phyloP scores from a whole-genome alignment of 2,888 invertebrate species.

The Tanypteryx hageni region DNA sequence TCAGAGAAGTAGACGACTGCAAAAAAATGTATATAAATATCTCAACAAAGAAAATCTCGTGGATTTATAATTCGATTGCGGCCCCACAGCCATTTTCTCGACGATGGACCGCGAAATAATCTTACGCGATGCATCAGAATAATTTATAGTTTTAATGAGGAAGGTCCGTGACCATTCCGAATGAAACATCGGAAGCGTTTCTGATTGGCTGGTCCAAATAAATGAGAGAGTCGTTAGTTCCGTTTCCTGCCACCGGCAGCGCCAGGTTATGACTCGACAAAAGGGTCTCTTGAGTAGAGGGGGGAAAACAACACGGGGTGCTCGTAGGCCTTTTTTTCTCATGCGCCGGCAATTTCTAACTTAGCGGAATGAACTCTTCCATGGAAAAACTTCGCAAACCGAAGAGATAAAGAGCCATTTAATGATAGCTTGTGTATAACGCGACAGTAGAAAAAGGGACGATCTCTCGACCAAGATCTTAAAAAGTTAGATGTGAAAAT shows the following conservation, averaged over 20 bases:
- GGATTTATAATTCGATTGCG: neutral
- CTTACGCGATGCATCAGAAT: neutral
- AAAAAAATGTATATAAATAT: too few relatives aligned
- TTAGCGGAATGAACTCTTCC: conserved; percentile 16
- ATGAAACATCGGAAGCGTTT: neutral
- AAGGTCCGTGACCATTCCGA: neutral
- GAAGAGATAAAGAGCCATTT: conserved; percentile 4
- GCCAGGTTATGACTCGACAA: conserved; percentile 1
- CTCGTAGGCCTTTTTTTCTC: neutral
- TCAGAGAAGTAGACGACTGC: too few relatives aligned
- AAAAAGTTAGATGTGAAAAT: conserved; percentile 14
- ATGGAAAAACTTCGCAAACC: neutral
- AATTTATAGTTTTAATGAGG: neutral
- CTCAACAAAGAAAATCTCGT: too few relatives aligned
- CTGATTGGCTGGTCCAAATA: conserved; percentile 24
- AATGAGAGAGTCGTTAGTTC: neutral
- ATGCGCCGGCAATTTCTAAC: neutral
- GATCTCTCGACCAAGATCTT: neutral
- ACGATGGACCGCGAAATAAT: neutral
- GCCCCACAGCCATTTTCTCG: neutral
- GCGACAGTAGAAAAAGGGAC: neutral
- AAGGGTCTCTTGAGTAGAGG: neutral
- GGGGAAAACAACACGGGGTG: neutral
- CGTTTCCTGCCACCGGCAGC: neutral
- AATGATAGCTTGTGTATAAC: conserved; percentile 14